Evolutionary conservation across 2,888 invertebrate species (phyloP).

Genomic region (Aricia artaxerxes): DNA sequence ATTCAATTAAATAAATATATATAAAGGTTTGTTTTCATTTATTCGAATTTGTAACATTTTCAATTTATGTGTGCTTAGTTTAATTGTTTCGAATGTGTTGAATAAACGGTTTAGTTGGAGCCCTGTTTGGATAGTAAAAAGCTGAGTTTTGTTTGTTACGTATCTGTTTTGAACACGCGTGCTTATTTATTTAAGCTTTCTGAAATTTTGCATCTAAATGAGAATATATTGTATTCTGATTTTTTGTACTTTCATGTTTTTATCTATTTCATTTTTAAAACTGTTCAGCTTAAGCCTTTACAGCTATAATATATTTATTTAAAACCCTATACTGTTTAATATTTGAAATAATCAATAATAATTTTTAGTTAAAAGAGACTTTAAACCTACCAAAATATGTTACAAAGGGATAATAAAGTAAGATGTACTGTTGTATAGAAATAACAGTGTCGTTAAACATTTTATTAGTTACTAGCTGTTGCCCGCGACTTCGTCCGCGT

Average conservation of each 20-base stretch:
- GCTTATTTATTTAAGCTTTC: neutral
- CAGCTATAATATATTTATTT: too few relatives aligned
- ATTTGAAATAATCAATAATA: too few relatives aligned
- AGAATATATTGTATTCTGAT: neutral
- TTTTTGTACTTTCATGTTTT: neutral
- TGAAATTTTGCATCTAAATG: neutral
- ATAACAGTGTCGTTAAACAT: too few relatives aligned
- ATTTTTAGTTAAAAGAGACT: too few relatives aligned
- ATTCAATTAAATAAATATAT: neutral
- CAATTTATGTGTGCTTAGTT: neutral
- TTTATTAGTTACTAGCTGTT: too few relatives aligned
- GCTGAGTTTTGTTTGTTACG: neutral
- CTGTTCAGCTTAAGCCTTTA: too few relatives aligned
- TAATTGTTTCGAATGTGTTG: constrained; percentile 13
- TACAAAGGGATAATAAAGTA: too few relatives aligned
- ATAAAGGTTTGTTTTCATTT: neutral
- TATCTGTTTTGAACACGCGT: neutral
- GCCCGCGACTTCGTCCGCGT: too few relatives aligned
- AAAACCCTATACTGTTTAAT: too few relatives aligned
- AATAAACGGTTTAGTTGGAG: constrained; percentile 2
- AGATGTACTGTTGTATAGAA: too few relatives aligned
- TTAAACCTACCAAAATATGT: too few relatives aligned
- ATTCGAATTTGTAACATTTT: neutral
- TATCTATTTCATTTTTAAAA: too few relatives aligned
- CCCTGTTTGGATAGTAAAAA: constrained; percentile 9